Evolutionary conservation across 2,113 vertebrate species (phyloP), one percentile per base, ranked within the genome.

Genomic region (Sclerurus mexicanus): DNA sequence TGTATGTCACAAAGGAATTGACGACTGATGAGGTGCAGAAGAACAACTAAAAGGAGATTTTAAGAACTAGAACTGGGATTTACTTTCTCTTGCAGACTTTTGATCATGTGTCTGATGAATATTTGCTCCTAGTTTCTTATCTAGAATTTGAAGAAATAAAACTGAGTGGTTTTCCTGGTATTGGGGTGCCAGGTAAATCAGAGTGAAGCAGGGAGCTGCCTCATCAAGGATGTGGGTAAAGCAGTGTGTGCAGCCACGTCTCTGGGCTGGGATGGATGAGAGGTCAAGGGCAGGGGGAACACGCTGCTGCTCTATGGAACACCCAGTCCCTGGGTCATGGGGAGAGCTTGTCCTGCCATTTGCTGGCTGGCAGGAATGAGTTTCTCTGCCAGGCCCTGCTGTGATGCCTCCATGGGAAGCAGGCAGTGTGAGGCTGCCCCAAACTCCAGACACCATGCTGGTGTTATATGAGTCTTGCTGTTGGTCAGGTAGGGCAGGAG

Each of bases 201-300:
- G 42, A 71, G n/a, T 3, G 17, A 71, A 16, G 7, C 42, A 71
- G 63, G 33, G 14, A 69, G 30, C 49, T 90, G 71, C 52, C 56
- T 30, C 4, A 2, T 72, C 31, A 52, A 47, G 33, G 25, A 4
- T 12, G 13, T 33, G 58, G 35, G 31, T 25, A 33, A 83, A 76
- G 68, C 6, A 5, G 52, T 0, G 0, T 24, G 27, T 60, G 49
- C 59, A n/a, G 73, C 40, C 3, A 3, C 31, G 21, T 69, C 40
- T 87, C 22, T 0, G 0, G 63, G 40, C 30, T 33, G 24, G 12
- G 68, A 37, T 9, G 44, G 52, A 35, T 42, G 76, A 84, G 33
- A 27, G 10, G 7, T 24, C 37, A 25, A 46, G 22, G 62, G 12
- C 25, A 37, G 24, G 7, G 19, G 21, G 21, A 2, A 37, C 1